phyloP scores from a whole-genome alignment of 2,113 vertebrate species.

The Crotalus tigris region DNA sequence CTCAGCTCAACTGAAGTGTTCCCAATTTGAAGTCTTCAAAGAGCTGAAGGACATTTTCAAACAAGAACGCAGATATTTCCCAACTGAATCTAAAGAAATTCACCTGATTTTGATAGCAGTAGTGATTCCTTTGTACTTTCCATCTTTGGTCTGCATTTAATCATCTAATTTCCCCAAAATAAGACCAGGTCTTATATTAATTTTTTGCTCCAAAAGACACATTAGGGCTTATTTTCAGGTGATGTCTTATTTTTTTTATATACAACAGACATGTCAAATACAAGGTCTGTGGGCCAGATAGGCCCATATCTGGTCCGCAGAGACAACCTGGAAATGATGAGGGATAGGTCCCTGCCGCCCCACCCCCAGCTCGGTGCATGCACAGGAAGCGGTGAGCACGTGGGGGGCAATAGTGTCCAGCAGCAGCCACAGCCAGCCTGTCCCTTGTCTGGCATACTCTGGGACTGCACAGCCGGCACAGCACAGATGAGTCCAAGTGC shows the following conservation, averaged over 20 bases:
- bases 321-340: neutral
- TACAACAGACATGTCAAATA: neutral
- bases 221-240: neutral
- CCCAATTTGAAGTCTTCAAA: neutral
- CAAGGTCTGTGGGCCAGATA: neutral
- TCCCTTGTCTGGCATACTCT: neutral
- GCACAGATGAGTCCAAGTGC: neutral
- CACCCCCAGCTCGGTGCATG: rapidly evolving
- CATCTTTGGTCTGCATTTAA: neutral
- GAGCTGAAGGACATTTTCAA: neutral
- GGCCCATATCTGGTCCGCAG: neutral
- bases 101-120: neutral
- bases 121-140: neutral
- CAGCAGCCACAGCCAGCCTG: neutral
- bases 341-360: neutral
- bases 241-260: neutral
- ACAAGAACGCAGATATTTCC: neutral
- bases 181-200: too few relatives aligned
- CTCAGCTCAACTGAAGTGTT: neutral
- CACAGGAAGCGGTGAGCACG: neutral
- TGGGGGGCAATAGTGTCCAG: neutral
- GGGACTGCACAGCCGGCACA: neutral
- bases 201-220: too few relatives aligned
- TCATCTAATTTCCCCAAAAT: neutral
- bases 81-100: neutral